Evolutionary conservation across 2,113 vertebrate genomes (phyloP), one percentile per base, ranked within the genome.

Genomic region (Trogon surrucura): DNA sequence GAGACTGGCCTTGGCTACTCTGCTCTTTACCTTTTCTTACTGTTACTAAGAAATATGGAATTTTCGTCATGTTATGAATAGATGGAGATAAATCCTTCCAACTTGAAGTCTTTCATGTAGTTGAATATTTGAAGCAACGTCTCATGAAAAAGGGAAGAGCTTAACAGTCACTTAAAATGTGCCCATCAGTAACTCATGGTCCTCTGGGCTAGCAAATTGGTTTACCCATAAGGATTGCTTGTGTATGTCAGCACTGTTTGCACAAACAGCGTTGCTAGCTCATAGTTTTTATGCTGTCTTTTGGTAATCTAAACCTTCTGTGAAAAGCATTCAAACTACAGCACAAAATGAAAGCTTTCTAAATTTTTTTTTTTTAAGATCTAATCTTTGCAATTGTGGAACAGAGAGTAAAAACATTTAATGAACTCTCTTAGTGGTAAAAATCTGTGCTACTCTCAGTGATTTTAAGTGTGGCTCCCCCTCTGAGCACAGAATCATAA

Each of bases 251-350:
- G 8, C 21, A 6, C 7, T 53, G 11, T 29, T 44, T 50, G 9
- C 44, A 51, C 0, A 0, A 38, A 41, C 16, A 44, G 3, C 13
- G 16, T 65, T 73, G 13, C 11, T 57, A 44, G 17, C 6, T n/a
- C 0, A 0, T 9, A 8, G 18, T 12, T 89, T 72, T 50, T 48
- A 22, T 27, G 20, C 6, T 81, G 15, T 11, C 26, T 61, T 91
- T 77, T 48, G 41, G 6, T 62, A 25, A 5, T 1, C 0, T 11
- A 29, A 4, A 16, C 4, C 10, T 45, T 54, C 9, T 50, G 22
- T 58, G 48, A 73, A 84, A 36, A 15, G 9, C 20, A 14, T 69
- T 57, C 16, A 69, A 82, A 80, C 0, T 19, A 27, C 32, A 25
- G 1, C 17, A 41, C 20, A 72, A 85, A 72, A 82, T 18, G 3